These are phyloP conservation scores for Sisor rabdophorus DNA, from an alignment of 2,113 vertebrate genomes.

Conservation along the genomic window DNA sequence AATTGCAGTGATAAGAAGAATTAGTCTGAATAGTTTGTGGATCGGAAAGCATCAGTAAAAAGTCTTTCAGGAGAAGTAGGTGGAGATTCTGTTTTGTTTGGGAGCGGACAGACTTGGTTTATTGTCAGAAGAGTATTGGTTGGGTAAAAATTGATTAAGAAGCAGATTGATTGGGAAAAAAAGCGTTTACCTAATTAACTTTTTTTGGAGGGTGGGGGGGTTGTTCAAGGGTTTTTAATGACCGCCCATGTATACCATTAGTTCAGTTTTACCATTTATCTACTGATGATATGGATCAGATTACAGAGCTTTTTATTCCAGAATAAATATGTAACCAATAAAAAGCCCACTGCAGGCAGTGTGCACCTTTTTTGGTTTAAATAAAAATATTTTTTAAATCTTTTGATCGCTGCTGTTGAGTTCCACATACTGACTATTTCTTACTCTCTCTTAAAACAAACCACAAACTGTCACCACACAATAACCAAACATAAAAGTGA, in stretches of 20 bases:
- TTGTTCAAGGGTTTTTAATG: background rate
- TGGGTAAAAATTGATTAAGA: background rate
- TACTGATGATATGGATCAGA: background rate
- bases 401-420: background rate
- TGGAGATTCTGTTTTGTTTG: too few relatives aligned
- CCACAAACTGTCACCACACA: background rate
- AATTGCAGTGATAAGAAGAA: too few relatives aligned
- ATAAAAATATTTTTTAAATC: background rate
- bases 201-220: background rate
- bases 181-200: too few relatives aligned
- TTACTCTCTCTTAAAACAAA: background rate
- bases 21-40: background rate
- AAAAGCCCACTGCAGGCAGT: constrained; percentile 23
- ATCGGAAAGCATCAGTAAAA: too few relatives aligned
- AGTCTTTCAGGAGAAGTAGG: background rate
- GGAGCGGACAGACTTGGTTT: too few relatives aligned
- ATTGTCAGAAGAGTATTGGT: background rate
- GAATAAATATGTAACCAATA: background rate
- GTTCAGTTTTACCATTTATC: background rate
- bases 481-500: background rate
- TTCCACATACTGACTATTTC: background rate
- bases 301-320: background rate
- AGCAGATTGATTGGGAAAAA: too few relatives aligned
- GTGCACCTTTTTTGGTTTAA: background rate
- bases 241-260: background rate